phyloP scores from a whole-genome alignment of 2,888 invertebrate genomes.

The Drosophila fulvimacula region DNA sequence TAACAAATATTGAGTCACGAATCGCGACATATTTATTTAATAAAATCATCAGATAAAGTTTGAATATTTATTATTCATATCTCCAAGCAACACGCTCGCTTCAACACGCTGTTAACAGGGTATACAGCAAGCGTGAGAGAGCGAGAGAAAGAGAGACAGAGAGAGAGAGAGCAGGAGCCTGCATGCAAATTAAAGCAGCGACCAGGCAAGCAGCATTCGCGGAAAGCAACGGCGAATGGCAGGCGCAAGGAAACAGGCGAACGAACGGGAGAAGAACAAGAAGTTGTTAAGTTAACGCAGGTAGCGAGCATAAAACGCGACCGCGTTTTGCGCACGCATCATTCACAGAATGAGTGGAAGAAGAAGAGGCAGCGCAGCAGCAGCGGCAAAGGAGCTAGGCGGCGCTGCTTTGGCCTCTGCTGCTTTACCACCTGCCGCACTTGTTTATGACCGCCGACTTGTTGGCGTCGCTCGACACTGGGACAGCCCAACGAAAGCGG shows the following conservation, averaged over 20 bases:
- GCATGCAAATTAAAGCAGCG: constrained; percentile 72
- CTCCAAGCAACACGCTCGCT: background rate
- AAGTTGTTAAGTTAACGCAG: constrained; percentile 23
- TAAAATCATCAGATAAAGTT: constrained; percentile 8
- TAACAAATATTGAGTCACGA: constrained; percentile 31
- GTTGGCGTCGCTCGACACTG: constrained; percentile 56
- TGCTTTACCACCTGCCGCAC: constrained; percentile 70
- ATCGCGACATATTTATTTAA: constrained; percentile 10
- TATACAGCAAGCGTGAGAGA: background rate
- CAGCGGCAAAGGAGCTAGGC: constrained; percentile 13
- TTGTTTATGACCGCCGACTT: constrained; percentile 71
- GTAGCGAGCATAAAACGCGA: constrained; percentile 34
- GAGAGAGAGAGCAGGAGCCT: constrained; percentile 33
- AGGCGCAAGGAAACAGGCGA: constrained; percentile 34
- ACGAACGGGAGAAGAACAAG: constrained; percentile 10
- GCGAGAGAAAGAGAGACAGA: too few species aligned
- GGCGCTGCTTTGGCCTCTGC: constrained; percentile 7
- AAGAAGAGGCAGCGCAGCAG: background rate
- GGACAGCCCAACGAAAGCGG: constrained; percentile 55
- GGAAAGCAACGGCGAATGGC: constrained; percentile 33
- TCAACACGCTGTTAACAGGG: background rate
- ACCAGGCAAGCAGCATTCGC: constrained; percentile 64
- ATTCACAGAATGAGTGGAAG: constrained; percentile 28
- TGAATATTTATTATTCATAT: background rate
- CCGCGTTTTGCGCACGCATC: constrained; percentile 56